Evolutionary conservation across 2,888 invertebrate genomes (phyloP), one percentile per base, ranked within the genome.

Genomic region (Archips xylosteana): DNA sequence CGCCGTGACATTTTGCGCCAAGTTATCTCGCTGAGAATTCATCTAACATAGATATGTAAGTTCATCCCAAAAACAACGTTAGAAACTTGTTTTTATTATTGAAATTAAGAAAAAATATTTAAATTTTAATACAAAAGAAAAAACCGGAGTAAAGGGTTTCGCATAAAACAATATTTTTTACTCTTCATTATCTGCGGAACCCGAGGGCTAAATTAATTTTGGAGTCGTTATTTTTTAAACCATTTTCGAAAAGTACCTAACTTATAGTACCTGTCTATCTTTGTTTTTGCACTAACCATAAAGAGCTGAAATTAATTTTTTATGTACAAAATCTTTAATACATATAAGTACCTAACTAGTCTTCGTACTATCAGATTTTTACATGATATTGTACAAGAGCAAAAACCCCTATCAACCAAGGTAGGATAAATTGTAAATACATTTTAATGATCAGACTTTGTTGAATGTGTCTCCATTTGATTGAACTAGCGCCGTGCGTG

Each of bases 1-100:
- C 13, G n/a, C 36, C 32, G 12, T 39, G 47, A 47, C 68, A 47
- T 72, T 57, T 68, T 15, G 54, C 62, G 23, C 42, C 23, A 51
- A 51, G 51, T 23, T 9, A 54, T 15, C 8, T 54, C 51, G 23
- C 8, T 54, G 15, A 15, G 51, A 8, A 15, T 51, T 15, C 51
- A 15, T 23, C 9, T 49, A 13, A n/a, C 13, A n/a, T n/a, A 13
- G 13, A 47, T 49, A 49, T n/a, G 15, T 5, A 54, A 15, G 8
- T 23, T 54, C 15, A n/a, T 49, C 51, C 8, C 8, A 15, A 2
- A 54, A 15, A 54, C 51, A 15, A 9, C 15, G 23, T 15, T 15
- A 8, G 5, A 54, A 23, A 51, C 15, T 6, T 6, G 8, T 15
- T 51, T 51, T 51, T 15, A 45, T 15, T 15, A 10, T 8, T 51